Evolutionary conservation across 1,140 invertebrate genomes (phyloP), one percentile per base, ranked within the genome.

Genomic region (Apocrypta bakeri): DNA sequence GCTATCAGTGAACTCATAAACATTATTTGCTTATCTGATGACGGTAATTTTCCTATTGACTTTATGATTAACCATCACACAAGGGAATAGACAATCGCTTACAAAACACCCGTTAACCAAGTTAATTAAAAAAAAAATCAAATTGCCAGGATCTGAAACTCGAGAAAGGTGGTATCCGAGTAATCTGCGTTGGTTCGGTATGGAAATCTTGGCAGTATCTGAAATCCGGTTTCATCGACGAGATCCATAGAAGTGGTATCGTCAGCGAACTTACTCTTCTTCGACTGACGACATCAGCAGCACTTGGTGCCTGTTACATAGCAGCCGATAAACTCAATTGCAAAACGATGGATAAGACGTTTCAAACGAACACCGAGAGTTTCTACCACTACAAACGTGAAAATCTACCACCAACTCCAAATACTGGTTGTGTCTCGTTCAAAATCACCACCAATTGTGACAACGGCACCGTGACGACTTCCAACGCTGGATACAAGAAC

Each of bases 131-230:
- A 11, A 0, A 64, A 11, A 11, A 25, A 11, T 12, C 27, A 27
- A 66, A 25, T 25, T 66, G 84, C 86, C 86, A 94, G 91, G 90
- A 93, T 81, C 86, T 96, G 64, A 91, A 92, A 66, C 87, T 94
- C 4, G 87, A 90, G 68, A 87, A 89, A 2, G 94, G 94, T 8
- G 95, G 97, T 9, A 88, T 98, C 0, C 95, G 96, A 42, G 94
- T 99, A 0, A 95, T 99, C 0, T 98, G 98, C 89, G 97, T 99
- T 0, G 98, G 98, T 1, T 99, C 98, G 0, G 98, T 99, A 0
- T 99, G 98, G 96, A 95, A 97, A 85, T 98, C 97, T 85, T 99
- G 98, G 98, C 88, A 94, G 1, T 93, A 96, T 1, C 88, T 99
- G 73, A 93, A 96, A 88, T 89, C 94, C 14, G 96, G 97, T 48